Percentiles rank a stretch among this genome's conserved stretches.
phyloP scores from a whole-genome alignment of 2,113 vertebrate species.

The Brachirus orientalis region DNA sequence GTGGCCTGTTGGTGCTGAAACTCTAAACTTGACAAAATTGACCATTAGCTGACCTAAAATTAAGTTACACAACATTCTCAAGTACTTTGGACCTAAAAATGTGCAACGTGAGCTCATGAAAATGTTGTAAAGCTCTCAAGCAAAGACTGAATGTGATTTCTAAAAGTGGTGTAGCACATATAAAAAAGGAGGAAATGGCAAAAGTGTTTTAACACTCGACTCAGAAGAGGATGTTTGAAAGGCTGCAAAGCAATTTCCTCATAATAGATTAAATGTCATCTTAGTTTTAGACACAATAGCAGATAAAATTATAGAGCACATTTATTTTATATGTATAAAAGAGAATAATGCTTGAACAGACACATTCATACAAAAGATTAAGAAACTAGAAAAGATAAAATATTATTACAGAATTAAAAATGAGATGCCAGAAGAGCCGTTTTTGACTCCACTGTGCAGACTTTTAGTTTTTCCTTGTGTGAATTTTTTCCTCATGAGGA shows the following conservation, averaged over 20 bases:
- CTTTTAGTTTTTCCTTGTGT: no score
- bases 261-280: background rate
- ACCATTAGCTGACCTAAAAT: conserved; percentile 2
- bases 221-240: conserved; percentile 16
- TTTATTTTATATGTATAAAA: background rate
- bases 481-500: no score
- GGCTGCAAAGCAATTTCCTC: background rate
- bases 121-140: conserved; percentile 7
- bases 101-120: background rate
- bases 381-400: no score
- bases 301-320: background rate
- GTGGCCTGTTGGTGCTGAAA: background rate
- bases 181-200: conserved; percentile 8
- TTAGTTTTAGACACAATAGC: conserved; percentile 8
- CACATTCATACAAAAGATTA: background rate
- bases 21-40: background rate
- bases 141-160: background rate
- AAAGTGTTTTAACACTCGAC: background rate
- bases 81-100: background rate
- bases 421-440: no score
- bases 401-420: no score
- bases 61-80: background rate
- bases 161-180: background rate
- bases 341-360: background rate
- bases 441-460: no score